Base-by-base conservation (phyloP, 1,140 invertebrate genomes). In the Potamilus streckersoni region DNA sequence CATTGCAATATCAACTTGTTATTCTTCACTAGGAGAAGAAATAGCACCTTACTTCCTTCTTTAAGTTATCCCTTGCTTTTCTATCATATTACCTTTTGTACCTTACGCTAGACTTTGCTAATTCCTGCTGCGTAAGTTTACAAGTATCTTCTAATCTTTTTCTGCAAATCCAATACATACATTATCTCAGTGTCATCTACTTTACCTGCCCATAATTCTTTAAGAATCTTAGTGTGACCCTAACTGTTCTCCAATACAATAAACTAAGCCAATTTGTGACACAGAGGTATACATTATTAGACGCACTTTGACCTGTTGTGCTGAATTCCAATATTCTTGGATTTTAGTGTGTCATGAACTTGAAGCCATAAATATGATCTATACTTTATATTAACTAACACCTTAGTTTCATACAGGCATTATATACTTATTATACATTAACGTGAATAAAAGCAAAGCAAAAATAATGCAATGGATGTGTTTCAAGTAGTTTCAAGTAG, bases 171-270 rank as follows among this genome's bases (percentile, higher is more conserved):
- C 17, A 82, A 16, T 20, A 82, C 64, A 64, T 80, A 81, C 70
- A 71, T 78, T 6, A 76, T 57, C 31, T 80, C 78, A 11, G 27
- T 58, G 38, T 77, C 56, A 13, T 17, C 56, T 2, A 60, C 17
- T 55, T 78, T 60, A 20, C 67, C 64, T 5, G 69, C 60, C 82
- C 80, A 82, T 56, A 80, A 55, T 66, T 82, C 76, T 31, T 76
- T 74, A 23, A 80, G 71, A 13, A 83, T 73, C 38, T n/a, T 58
- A 68, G 80, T 78, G 16, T 82, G 83, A 61, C 80, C 84, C 84
- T 76, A 49, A 81, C 79, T 57, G 67, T 77, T 62, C 80, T 63
- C 14, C 83, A 84, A 82, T 80, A 86, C 17, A 86, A 31, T 23
- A 86, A 31, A 1, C 2, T 31, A 31, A 31, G 27, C 4, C 27